Evolutionary conservation across 2,888 invertebrate genomes (phyloP), one percentile per base, ranked within the genome.

Genomic region (Kryphioiulus occultus): DNA sequence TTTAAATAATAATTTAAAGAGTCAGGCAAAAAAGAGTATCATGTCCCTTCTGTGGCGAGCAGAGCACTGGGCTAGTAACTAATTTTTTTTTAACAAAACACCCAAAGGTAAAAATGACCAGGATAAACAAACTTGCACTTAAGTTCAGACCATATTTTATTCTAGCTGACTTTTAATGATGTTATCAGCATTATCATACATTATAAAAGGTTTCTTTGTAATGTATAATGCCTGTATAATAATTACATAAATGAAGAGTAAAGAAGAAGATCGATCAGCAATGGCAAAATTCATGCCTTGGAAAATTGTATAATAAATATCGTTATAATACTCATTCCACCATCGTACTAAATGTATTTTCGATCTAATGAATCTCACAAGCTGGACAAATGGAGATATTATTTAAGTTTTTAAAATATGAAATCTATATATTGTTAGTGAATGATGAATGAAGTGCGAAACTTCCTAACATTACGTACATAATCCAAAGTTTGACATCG

Each of bases 31-130:
- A 86, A 88, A 92, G 89, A 92, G 95, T 30, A 94, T 94, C 93
- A 95, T 95, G 91, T 94, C 95, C 88, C 92, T 96, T 32, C 92
- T 96, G 30, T 96, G 96, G 96, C 92, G 94, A 86, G 94, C 95
- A 0, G 95, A 95, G 89, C 94, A 95, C 91, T 96, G 96, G 96
- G 88, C 89, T 12, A 42, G 89, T 78, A 86, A 84, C 39, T 89
- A 87, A 89, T n/a, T 19, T 1, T 53, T 1, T 19, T 53, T 19
- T 19, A 53, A 53, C 12, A 53, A n/a, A 53, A 53, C 53, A 19
- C 10, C 30, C 30, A 32, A 17, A 4, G 30, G 0, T 26, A 68
- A 12, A 68, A n/a, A 26, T 26, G 12, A 26, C 26, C n/a, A 53
- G 3, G 53, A n/a, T 47, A 47, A 22, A 22, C 59, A 59, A 59